phyloP scores from a whole-genome alignment of 1,140 invertebrate species.

The Lanistes nyassanus region DNA sequence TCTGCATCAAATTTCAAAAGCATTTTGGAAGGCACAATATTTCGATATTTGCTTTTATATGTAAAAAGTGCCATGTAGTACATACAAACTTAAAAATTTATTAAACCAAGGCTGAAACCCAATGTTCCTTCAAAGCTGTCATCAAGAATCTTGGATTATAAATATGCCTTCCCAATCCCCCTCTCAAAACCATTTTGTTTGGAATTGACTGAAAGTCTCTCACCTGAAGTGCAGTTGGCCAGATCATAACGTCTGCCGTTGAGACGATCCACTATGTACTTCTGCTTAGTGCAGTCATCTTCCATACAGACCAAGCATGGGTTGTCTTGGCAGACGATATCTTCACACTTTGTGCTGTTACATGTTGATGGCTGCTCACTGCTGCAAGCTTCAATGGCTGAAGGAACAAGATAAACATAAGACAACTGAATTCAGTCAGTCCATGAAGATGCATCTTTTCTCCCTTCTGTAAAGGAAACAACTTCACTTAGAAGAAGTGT shows the following conservation, averaged over 20 bases:
- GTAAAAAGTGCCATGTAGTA: too few relatives aligned
- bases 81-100: not conserved
- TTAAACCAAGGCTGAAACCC: not conserved
- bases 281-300: constrained; percentile 27
- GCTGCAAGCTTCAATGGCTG: constrained; percentile 12
- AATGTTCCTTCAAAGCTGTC: not conserved
- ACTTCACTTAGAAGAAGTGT: not conserved
- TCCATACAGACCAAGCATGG: constrained; percentile 29
- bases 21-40: too few relatives aligned
- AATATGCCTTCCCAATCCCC: not conserved
- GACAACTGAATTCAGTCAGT: not conserved
- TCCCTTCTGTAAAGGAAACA: not conserved
- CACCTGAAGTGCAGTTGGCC: constrained; percentile 20
- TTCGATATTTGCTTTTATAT: too few relatives aligned
- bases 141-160: not conserved
- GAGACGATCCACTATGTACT: constrained; percentile 22
- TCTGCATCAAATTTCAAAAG: too few relatives aligned
- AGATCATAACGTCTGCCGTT: not conserved
- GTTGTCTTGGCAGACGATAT: constrained; percentile 8
- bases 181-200: too few relatives aligned
- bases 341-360: not conserved
- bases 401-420: not conserved
- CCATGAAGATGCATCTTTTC: not conserved
- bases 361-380: not conserved
- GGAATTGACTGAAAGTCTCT: constrained; percentile 2